Conservation (phyloP, 2,888 invertebrate genomes). For the Napeogenes sylphis region DNA sequence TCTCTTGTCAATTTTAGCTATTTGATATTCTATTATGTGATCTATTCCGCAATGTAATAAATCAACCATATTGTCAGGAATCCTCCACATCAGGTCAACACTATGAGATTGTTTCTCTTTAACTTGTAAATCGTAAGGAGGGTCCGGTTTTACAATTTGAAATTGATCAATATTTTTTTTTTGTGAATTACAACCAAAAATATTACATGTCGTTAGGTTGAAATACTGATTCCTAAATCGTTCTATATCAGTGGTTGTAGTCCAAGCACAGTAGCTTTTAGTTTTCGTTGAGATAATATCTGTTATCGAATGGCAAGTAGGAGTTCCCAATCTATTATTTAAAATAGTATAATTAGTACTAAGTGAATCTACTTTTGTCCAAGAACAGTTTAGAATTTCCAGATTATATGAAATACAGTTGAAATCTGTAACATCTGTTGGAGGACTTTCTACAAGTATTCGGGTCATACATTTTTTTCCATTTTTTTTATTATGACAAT, state of each 20-base stretch:
- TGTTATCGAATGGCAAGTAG: constrained; percentile 42
- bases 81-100: constrained; percentile 58
- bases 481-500: constrained; percentile 66
- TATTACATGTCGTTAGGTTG: constrained; percentile 79
- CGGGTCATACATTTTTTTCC: constrained; percentile 50
- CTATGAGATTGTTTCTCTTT: constrained; percentile 52
- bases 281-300: constrained; percentile 25
- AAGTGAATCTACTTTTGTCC: constrained; percentile 78
- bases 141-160: constrained; percentile 61
- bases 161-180: constrained; percentile 79
- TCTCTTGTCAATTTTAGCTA: constrained; percentile 66
- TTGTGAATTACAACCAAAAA: constrained; percentile 75
- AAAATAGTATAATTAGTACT: constrained; percentile 51
- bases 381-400: constrained; percentile 85
- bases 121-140: constrained; percentile 49
- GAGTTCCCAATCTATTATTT: constrained; percentile 41
- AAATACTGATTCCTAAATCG: constrained; percentile 74
- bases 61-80: constrained; percentile 57
- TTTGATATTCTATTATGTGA: constrained; percentile 69
- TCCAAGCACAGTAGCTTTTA: constrained; percentile 52
- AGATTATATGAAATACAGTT: constrained; percentile 85
- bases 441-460: constrained; percentile 73
- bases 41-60: constrained; percentile 56
- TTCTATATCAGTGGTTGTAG: constrained; percentile 57
- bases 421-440: constrained; percentile 82